Evolutionary conservation across 2,797 vertebrate genomes (phyloP).

Genomic region (Silurus aristotelis): DNA sequence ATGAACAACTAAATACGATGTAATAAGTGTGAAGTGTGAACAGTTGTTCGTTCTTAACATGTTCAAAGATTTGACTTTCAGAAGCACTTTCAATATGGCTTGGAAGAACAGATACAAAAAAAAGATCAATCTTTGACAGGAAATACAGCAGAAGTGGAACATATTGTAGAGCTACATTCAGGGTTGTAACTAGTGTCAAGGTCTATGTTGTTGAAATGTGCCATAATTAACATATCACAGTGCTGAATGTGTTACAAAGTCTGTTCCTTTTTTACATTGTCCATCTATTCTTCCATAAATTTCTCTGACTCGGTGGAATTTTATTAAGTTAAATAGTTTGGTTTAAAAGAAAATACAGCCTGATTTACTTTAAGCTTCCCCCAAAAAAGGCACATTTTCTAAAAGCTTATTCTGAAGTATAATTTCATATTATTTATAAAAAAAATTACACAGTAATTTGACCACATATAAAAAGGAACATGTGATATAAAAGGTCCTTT

Average conservation of each 20-base stretch:
- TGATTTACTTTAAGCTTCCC: neutral
- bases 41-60: neutral
- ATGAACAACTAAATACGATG: neutral
- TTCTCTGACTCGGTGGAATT: neutral
- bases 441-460: neutral
- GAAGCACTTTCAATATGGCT: neutral
- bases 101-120: too few species aligned
- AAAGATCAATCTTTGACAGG: too few species aligned
- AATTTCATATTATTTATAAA: neutral
- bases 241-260: neutral
- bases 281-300: too few species aligned
- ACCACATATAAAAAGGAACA: neutral
- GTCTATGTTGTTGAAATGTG: too few species aligned
- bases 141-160: too few species aligned
- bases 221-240: neutral
- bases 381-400: neutral
- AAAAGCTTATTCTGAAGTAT: neutral
- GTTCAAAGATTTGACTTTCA: neutral
- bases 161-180: too few species aligned
- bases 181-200: too few species aligned
- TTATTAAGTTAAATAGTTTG: neutral
- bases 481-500: neutral
- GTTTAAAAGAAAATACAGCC: neutral
- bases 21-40: neutral
- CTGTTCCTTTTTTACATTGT: neutral